Evolutionary conservation across 2,888 invertebrate genomes (phyloP), one percentile per base, ranked within the genome.

Genomic region (Lochmaea capreae): DNA sequence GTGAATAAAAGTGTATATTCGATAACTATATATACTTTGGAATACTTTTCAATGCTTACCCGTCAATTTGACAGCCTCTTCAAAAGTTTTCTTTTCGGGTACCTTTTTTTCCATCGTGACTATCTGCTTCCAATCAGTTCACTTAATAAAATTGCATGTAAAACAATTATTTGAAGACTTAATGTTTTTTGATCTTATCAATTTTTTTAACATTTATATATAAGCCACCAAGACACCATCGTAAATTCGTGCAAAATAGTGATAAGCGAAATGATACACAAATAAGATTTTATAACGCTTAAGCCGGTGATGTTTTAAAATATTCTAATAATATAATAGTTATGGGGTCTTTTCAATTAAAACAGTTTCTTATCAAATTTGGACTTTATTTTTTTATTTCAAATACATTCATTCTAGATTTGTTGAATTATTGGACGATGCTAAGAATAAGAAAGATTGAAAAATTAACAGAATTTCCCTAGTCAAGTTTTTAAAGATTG

Each of bases 1-100:
- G n/a, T n/a, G n/a, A n/a, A n/a, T n/a, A n/a, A n/a, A n/a, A n/a
- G 2, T 22, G 3, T 22, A 22, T 22, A 22, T 22, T 22, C 22
- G 22, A 22, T 22, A n/a, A 33, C 33, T 33, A 33, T 33, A 33
- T 33, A 33, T 33, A 26, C 4, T 22, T 65, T 43, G 8, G 18
- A 57, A 3, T 18, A 33, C 33, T 33, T 6, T 33, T 33, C 33
- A 33, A 14, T 16, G 11, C 77, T 70, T 75, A 83, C 84, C 84
- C 62, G 83, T 82, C 75, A 82, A 61, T 12, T 79, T 69, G 22
- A 85, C 70, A 26, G 85, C 85, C 73, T 84, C 84, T 74, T 84
- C 84, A 67, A 83, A 84, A 43, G 72, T 70, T 74, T 76, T 80
- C 22, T 71, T 67, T 68, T 63, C 77, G 74, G 76, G 26, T 46